These are phyloP conservation scores for Phenganax stokvisi DNA, from an alignment of 92 coral and sea anemone species.

Conservation along the genomic window DNA sequence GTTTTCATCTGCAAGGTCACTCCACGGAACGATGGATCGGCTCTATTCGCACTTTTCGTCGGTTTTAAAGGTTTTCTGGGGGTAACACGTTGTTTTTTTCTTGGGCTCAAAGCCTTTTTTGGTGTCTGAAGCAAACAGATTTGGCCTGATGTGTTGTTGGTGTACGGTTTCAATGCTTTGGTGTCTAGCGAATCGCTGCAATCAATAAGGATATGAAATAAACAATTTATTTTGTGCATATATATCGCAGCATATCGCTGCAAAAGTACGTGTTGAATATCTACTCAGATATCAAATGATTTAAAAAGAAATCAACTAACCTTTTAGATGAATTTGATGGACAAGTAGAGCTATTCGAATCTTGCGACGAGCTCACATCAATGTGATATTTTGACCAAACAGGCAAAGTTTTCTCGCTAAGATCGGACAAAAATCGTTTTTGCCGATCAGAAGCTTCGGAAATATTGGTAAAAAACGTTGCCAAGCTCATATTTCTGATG, in stretches of 20 bases:
- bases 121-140: constrained; percentile 33
- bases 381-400: constrained; percentile 22
- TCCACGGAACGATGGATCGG: constrained; percentile 91
- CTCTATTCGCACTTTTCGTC: constrained; percentile 73
- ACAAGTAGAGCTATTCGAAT: constrained; percentile 28
- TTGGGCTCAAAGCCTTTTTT: constrained; percentile 23
- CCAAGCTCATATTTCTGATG: constrained; percentile 11
- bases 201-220: neutral
- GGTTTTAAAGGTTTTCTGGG: constrained; percentile 97
- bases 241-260: neutral
- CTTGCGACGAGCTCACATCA: constrained; percentile 19
- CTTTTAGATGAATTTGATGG: constrained; percentile 22
- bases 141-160: neutral
- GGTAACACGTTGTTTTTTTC: constrained; percentile 62
- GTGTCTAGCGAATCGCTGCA: constrained; percentile 19
- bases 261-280: too few relatives aligned
- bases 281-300: too few relatives aligned
- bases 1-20: constrained; percentile 95
- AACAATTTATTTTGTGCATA: neutral
- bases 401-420: constrained; percentile 5
- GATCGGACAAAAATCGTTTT: constrained; percentile 23
- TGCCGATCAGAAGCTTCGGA: constrained; percentile 15
- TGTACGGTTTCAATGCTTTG: constrained; percentile 4
- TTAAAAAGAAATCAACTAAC: neutral
- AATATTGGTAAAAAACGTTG: constrained; percentile 33